Conservation (phyloP, 2,113 vertebrate species). For the Rhizomys pruinosus region DNA sequence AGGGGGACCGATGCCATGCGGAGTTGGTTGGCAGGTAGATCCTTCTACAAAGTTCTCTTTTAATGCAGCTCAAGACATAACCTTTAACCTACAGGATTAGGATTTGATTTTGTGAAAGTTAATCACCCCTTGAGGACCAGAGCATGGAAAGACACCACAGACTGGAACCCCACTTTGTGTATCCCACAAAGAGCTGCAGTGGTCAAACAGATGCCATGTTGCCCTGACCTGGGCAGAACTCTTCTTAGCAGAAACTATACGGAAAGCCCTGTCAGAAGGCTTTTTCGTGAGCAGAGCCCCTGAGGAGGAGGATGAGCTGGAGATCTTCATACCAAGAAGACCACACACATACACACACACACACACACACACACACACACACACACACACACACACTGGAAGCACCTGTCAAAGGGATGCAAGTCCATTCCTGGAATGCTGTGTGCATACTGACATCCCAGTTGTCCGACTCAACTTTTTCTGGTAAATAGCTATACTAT, state of each 20-base stretch:
- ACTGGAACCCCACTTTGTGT: background rate
- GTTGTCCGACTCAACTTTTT: background rate
- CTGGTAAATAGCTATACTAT: background rate
- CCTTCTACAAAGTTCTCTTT: background rate
- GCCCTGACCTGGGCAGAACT: too few species aligned
- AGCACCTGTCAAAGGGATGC: background rate
- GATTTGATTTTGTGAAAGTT: background rate
- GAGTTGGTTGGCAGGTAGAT: background rate
- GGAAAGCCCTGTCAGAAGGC: background rate
- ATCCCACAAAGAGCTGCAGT: background rate
- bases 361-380: background rate
- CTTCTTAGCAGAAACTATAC: background rate
- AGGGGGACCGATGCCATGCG: background rate
- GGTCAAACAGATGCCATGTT: too few species aligned
- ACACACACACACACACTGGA: background rate
- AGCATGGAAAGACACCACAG: background rate
- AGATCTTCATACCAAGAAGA: background rate
- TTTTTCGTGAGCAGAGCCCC: slow-evolving; percentile 1
- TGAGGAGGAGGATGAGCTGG: background rate
- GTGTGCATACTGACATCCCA: background rate
- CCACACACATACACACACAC: background rate
- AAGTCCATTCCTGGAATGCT: background rate
- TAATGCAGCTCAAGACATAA: background rate
- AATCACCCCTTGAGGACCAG: background rate
- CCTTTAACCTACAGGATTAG: background rate